Conservation (phyloP, 2,888 invertebrate genomes). For the Zootermopsis nevadensis region DNA sequence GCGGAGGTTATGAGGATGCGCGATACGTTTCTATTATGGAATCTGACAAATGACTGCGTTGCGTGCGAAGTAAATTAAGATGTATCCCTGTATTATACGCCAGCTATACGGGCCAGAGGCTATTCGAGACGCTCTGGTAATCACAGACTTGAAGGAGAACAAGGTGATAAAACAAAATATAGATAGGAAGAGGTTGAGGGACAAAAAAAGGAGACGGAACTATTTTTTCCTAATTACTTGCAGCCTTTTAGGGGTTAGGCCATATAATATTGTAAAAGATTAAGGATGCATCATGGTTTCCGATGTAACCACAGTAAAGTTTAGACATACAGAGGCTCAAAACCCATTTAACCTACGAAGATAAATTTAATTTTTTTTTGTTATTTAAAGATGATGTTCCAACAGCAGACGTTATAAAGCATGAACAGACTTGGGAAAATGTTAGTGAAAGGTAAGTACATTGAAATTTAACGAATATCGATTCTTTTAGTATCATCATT, state of each 20-base stretch:
- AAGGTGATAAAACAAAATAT: slow-evolving; percentile 46
- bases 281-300: background rate
- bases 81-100: slow-evolving; percentile 47
- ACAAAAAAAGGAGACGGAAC: background rate
- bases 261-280: slow-evolving; percentile 6
- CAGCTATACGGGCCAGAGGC: slow-evolving; percentile 9
- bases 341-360: too few species aligned
- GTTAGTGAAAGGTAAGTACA: too few species aligned
- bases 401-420: too few species aligned
- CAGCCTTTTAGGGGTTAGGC: slow-evolving; percentile 43
- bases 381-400: too few species aligned
- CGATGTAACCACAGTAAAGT: too few species aligned
- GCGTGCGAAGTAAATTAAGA: slow-evolving; percentile 52
- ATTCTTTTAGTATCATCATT: too few species aligned
- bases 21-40: slow-evolving; percentile 52
- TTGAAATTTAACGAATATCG: too few species aligned
- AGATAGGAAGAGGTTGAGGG: background rate
- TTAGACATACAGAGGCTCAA: too few species aligned
- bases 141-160: slow-evolving; percentile 37
- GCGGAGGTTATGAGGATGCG: slow-evolving; percentile 6
- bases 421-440: too few species aligned
- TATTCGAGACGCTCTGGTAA: background rate
- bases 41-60: slow-evolving; percentile 53
- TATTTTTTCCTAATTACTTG: slow-evolving; percentile 48
- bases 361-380: too few species aligned